phyloP scores from a whole-genome alignment of 2,888 invertebrate species.

The Perithous albicinctus region DNA sequence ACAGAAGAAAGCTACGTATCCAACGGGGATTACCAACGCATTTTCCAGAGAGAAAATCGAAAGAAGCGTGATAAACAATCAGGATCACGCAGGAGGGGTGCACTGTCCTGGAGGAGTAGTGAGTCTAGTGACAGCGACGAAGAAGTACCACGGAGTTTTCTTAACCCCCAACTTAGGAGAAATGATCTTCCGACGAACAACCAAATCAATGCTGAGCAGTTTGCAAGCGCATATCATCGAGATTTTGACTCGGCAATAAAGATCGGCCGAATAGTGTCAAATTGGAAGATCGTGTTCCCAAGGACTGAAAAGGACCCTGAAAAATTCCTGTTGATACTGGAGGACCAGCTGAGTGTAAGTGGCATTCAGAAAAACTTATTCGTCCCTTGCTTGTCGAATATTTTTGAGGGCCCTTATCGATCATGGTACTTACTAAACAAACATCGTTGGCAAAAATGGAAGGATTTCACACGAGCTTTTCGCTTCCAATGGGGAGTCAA shows the following conservation, averaged over 20 bases:
- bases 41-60: not conserved
- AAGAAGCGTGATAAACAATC: not conserved
- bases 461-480: too few species aligned
- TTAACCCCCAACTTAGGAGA: not conserved
- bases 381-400: slow-evolving; percentile 54
- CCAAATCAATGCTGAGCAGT: too few species aligned
- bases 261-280: slow-evolving; percentile 53
- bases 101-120: slow-evolving; percentile 24
- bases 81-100: slow-evolving; percentile 10
- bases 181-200: too few species aligned
- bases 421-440: slow-evolving; percentile 54
- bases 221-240: not conserved
- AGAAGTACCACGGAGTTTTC: not conserved
- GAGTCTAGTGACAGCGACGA: slow-evolving; percentile 46
- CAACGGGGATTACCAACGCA: too few species aligned
- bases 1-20: too few species aligned
- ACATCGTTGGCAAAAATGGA: slow-evolving; percentile 43
- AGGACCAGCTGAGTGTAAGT: slow-evolving; percentile 48
- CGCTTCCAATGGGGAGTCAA: slow-evolving; percentile 56
- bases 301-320: slow-evolving; percentile 55
- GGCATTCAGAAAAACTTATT: slow-evolving; percentile 46
- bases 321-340: slow-evolving; percentile 51
- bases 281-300: slow-evolving; percentile 55
- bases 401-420: slow-evolving; percentile 57
- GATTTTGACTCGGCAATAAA: slow-evolving; percentile 38